A percentile compares a stretch with the other conserved stretches of the same genome.
These are phyloP conservation scores for Malacoraja senta DNA, from an alignment of 2,797 vertebrate species.

Conservation along the genomic window DNA sequence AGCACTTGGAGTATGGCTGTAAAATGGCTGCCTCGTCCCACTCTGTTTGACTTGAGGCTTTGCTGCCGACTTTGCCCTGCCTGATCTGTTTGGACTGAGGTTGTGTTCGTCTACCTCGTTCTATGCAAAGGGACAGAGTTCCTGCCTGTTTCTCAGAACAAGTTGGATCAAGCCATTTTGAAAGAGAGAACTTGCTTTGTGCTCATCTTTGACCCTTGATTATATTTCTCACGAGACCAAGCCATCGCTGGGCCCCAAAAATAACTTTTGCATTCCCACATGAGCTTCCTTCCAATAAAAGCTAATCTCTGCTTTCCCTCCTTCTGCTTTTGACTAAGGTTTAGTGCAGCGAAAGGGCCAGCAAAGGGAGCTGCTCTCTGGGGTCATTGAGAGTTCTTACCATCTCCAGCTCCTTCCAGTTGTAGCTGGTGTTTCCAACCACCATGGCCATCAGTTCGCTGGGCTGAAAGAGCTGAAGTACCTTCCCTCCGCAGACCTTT, in stretches of 20 bases:
- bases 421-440: constrained; percentile 91
- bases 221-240: too few species aligned
- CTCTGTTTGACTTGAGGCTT: too few species aligned
- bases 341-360: neutral
- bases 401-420: constrained; percentile 95
- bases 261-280: neutral
- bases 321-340: neutral
- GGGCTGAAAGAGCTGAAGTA: constrained; percentile 89
- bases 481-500: constrained; percentile 90
- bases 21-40: too few species aligned
- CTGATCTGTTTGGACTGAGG: too few species aligned
- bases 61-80: too few species aligned
- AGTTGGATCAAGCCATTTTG: too few species aligned
- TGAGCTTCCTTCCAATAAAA: neutral
- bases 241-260: neutral
- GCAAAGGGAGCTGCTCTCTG: neutral
- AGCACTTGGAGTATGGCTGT: too few species aligned
- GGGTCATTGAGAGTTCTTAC: constrained; percentile 51
- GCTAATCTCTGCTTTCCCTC: neutral
- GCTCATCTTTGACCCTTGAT: too few species aligned
- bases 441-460: constrained; percentile 96
- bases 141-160: too few species aligned
- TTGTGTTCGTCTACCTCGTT: too few species aligned
- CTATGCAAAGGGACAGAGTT: too few species aligned
- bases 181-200: too few species aligned